Conservation (phyloP, 2,888 invertebrate species). For the Alloplasta piceator region DNA sequence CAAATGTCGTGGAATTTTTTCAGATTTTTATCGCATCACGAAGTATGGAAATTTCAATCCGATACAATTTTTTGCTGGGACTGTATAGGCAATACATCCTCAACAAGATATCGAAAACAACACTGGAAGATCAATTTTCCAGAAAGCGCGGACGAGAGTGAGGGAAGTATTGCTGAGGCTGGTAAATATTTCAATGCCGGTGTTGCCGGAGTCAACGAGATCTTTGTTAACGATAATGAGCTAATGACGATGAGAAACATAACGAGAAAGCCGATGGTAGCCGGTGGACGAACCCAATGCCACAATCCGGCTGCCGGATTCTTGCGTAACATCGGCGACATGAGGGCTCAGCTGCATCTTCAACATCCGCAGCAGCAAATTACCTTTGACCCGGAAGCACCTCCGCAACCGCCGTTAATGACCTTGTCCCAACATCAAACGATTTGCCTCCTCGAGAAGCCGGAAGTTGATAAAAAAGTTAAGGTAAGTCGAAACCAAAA, state of each 20-base stretch:
- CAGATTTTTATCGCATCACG: too few relatives aligned
- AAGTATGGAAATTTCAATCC: too few relatives aligned
- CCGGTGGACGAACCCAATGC: slow-evolving; percentile 48
- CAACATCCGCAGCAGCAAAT: slow-evolving; percentile 74
- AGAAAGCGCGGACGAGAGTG: slow-evolving; percentile 87
- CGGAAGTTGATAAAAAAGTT: slow-evolving; percentile 89
- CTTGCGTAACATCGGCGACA: slow-evolving; percentile 79
- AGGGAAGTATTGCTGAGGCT: slow-evolving; percentile 82
- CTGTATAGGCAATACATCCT: too few relatives aligned
- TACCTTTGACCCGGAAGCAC: slow-evolving; percentile 86
- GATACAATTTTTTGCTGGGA: too few relatives aligned
- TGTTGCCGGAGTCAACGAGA: slow-evolving; percentile 83
- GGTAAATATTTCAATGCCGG: slow-evolving; percentile 82
- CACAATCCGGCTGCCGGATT: slow-evolving; percentile 60
- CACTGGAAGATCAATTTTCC: slow-evolving; percentile 73
- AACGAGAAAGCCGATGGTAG: slow-evolving; percentile 73
- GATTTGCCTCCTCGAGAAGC: slow-evolving; percentile 87
- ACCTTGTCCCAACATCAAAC: slow-evolving; percentile 82
- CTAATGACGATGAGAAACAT: slow-evolving; percentile 68
- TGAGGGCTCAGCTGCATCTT: slow-evolving; percentile 49
- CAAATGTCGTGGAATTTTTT: too few relatives aligned
- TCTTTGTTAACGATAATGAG: slow-evolving; percentile 45
- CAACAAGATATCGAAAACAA: too few relatives aligned
- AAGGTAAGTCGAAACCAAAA: slow-evolving; percentile 85
- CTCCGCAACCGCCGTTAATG: slow-evolving; percentile 83